These are phyloP conservation scores for Pollenia amentaria DNA, from an alignment of 2,888 invertebrate species.

Conservation along the genomic window DNA sequence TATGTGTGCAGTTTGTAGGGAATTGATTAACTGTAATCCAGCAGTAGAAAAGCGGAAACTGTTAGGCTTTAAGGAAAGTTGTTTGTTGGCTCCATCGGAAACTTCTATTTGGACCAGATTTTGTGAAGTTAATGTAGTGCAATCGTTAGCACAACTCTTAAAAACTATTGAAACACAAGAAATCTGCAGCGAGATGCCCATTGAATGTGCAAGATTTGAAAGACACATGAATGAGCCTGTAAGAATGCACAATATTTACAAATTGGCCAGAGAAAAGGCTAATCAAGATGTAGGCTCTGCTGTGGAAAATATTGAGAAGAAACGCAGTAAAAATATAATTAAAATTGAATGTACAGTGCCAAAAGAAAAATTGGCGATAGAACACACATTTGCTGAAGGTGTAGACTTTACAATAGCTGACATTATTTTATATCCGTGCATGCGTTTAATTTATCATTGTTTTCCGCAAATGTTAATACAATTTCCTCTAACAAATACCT, in stretches of 20 bases:
- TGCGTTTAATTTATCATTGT: conserved; percentile 87
- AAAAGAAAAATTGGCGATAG: conserved; percentile 82
- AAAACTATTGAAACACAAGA: conserved; percentile 83
- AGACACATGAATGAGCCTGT: conserved; percentile 93
- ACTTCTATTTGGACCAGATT: conserved; percentile 95
- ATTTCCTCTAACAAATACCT: conserved; percentile 88
- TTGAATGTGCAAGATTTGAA: conserved; percentile 91
- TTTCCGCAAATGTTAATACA: conserved; percentile 79
- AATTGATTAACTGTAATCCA: conserved; percentile 85
- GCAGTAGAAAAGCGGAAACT: conserved; percentile 83
- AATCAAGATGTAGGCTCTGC: conserved; percentile 79
- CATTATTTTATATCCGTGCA: conserved; percentile 90
- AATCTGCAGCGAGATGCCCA: conserved; percentile 86
- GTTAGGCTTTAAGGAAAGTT: conserved; percentile 92
- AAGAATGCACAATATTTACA: conserved; percentile 93
- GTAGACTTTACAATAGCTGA: conserved; percentile 93
- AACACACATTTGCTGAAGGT: conserved; percentile 93
- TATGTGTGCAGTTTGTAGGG: conserved; percentile 89
- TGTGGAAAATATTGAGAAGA: conserved; percentile 29
- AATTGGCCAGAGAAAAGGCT: conserved; percentile 87
- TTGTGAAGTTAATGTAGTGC: conserved; percentile 93
- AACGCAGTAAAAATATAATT: conserved; percentile 81
- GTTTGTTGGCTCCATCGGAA: conserved; percentile 93
- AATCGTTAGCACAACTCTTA: conserved; percentile 83
- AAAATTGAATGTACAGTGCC: conserved; percentile 85